These are phyloP conservation scores for Ceryle rudis DNA, from an alignment of 2,797 vertebrate species.

Conservation along the genomic window DNA sequence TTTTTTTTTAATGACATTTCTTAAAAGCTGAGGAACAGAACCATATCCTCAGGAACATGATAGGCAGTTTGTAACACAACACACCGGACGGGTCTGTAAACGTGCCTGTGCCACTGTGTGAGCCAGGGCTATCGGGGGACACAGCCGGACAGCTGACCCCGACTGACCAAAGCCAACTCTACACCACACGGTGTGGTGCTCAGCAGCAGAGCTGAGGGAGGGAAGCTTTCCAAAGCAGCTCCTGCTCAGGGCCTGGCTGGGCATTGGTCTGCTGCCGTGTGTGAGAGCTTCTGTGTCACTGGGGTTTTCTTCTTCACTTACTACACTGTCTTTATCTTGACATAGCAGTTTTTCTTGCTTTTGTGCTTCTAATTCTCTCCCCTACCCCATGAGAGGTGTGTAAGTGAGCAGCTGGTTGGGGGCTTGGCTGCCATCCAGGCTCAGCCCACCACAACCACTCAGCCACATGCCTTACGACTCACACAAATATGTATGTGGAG, in stretches of 20 bases:
- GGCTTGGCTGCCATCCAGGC: accelerated
- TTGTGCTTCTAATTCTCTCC: neutral
- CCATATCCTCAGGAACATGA: neutral
- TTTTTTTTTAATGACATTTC: no score
- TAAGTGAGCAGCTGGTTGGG: neutral
- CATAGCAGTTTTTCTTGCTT: no score
- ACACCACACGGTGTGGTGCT: accelerated
- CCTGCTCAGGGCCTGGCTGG: neutral
- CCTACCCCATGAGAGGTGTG: accelerated
- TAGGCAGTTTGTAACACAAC: neutral
- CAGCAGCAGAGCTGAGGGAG: neutral
- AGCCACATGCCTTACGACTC: neutral
- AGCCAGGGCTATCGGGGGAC: no score
- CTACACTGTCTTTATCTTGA: neutral
- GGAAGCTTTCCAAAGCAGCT: neutral
- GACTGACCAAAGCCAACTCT: neutral
- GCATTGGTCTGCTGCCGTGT: neutral
- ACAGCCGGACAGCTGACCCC: accelerated
- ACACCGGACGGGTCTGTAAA: neutral
- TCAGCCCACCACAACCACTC: neutral
- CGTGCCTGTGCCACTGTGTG: neutral
- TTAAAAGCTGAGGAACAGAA: neutral
- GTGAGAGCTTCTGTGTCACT: no score
- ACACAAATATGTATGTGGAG: neutral
- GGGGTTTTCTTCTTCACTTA: neutral